Evolutionary conservation across 2,113 vertebrate species (phyloP), one percentile per base, ranked within the genome.

Genomic region (Polyodon spathula): DNA sequence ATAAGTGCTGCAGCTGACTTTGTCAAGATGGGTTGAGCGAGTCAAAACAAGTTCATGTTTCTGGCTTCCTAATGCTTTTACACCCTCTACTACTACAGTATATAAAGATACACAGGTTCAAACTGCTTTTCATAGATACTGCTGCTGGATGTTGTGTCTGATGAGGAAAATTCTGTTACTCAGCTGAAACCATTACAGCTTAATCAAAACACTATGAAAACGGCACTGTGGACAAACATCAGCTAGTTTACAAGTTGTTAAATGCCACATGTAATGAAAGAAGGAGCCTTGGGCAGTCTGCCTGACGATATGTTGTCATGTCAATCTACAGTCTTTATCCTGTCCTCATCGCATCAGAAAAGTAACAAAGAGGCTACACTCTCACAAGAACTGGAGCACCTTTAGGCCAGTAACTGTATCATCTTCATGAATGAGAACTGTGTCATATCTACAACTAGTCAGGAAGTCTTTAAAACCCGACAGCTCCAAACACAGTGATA

Each of bases 361-460:
- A 71, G 68, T 81, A 85, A 90, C 90, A 90, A 90, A 91, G 81
- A 81, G 71, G 68, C 78, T 76, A 63, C 70, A 71, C 80, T 88
- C 75, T 81, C 70, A 68, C 75, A 77, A 65, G 79, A 83, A 82
- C 79, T 77, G 68, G 75, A 72, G 70, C 78, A 75, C 86, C 86
- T 90, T 76, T 77, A 67, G 80, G 79, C 69, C 79, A 82, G 88
- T 88, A 94, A 92, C 81, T 80, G 73, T 88, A 91, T 92, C 85
- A 74, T 75, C 83, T 79, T 71, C 78, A 58, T 76, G 79, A 89
- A 78, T 86, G 86, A 90, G 73, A 83, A 74, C 78, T 66, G 73
- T 76, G 78, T 81, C 79, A 70, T 78, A 73, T 77, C 62, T 59
- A 54, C 68, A 60, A 65, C 70, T 59, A 59, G 73, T 84, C 81